A percentile compares a stretch with the other conserved stretches of the same genome.
phyloP scores from a whole-genome alignment of 2,888 invertebrate genomes.

The Oscheius sp. region DNA sequence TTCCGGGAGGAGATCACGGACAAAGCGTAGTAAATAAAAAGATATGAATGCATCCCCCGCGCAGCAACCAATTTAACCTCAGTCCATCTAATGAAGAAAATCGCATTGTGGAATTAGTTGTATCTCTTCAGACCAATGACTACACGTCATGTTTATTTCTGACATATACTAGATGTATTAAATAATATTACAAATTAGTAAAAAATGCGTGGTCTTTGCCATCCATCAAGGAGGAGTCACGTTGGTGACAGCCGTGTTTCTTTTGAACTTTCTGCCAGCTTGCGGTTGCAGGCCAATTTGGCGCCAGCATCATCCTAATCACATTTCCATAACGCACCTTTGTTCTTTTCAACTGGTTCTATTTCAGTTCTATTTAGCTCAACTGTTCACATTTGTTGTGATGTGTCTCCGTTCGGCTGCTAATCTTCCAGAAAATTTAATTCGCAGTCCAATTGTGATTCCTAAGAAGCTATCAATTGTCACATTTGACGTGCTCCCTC shows the following conservation, averaged over 20 bases:
- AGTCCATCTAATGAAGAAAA: slow-evolving; percentile 26
- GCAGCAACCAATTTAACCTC: slow-evolving; percentile 31
- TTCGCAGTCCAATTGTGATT: slow-evolving; percentile 12
- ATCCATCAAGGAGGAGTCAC: slow-evolving; percentile 19
- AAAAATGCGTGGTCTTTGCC: slow-evolving; percentile 1
- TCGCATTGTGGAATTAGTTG: slow-evolving; percentile 30
- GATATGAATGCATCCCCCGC: slow-evolving; percentile 21
- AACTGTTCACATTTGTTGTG: too few species aligned
- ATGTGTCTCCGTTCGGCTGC: neutral
- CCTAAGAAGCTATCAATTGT: neutral
- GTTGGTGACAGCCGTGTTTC: slow-evolving; percentile 30
- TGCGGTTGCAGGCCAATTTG: slow-evolving; percentile 22
- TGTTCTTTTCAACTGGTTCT: too few species aligned
- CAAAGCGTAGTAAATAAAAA: slow-evolving; percentile 13
- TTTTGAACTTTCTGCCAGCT: slow-evolving; percentile 24
- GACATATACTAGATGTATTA: neutral
- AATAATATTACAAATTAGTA: slow-evolving; percentile 12
- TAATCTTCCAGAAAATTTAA: slow-evolving; percentile 24
- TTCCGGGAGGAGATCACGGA: too few species aligned
- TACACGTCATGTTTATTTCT: slow-evolving; percentile 18
- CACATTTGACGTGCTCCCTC: neutral
- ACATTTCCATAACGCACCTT: neutral
- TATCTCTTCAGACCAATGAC: neutral
- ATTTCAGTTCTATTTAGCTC: neutral
- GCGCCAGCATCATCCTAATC: neutral